A percentile compares a stretch with the other conserved stretches of the same genome.
Evolutionary conservation across 2,888 invertebrate species (phyloP).

Genomic region (Trachelus stipa): DNA sequence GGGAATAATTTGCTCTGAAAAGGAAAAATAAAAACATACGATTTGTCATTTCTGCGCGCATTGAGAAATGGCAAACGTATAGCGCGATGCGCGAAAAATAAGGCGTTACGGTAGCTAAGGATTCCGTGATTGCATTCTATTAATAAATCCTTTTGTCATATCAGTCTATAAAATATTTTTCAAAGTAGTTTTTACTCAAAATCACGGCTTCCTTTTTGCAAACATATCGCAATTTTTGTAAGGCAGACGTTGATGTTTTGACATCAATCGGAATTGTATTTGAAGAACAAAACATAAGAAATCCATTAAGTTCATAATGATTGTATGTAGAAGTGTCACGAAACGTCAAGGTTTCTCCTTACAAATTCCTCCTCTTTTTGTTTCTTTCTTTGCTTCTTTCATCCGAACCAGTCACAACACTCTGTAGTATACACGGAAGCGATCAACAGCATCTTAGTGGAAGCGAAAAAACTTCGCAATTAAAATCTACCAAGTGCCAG

Average conservation of each 20-base stretch:
- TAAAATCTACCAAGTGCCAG: conserved; percentile 45
- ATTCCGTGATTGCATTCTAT: background rate
- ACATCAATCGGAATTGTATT: background rate
- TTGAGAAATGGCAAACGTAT: background rate
- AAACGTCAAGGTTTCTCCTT: background rate
- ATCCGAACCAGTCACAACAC: background rate
- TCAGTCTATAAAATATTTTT: background rate
- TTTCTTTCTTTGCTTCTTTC: background rate
- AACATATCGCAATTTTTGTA: background rate
- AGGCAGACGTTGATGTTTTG: background rate
- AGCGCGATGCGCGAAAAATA: background rate
- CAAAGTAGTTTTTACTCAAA: background rate
- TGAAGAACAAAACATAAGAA: background rate
- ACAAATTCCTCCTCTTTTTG: background rate
- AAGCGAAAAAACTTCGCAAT: conserved; percentile 43
- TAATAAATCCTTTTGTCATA: background rate
- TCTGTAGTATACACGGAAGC: conserved; percentile 17
- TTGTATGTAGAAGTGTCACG: too few relatives aligned
- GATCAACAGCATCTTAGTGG: conserved; percentile 54
- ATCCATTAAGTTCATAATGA: background rate
- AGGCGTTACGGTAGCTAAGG: background rate
- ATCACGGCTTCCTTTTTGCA: background rate
- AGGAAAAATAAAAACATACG: background rate
- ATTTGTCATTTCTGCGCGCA: background rate
- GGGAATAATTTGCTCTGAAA: background rate